Conservation (phyloP, 2,888 invertebrate species). For the Xestoiulus laeticollis region DNA sequence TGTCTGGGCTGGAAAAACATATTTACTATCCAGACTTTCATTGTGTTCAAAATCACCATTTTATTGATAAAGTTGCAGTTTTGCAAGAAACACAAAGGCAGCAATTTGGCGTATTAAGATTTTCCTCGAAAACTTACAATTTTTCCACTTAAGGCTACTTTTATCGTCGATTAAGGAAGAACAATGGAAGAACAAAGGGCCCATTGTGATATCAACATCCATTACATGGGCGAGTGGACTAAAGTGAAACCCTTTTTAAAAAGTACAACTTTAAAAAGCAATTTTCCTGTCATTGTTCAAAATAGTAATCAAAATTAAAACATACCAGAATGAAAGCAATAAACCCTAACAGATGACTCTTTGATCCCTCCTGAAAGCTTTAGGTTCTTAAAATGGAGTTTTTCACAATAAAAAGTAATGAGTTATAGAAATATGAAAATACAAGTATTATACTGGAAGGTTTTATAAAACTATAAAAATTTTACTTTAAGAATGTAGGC, state of each 20-base stretch:
- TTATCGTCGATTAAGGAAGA: conserved; percentile 18
- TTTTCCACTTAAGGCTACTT: neutral
- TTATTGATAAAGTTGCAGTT: neutral
- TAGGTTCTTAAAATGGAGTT: neutral
- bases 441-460: too few relatives aligned
- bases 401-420: neutral
- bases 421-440: too few relatives aligned
- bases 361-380: neutral
- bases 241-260: neutral
- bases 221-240: neutral
- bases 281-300: neutral
- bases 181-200: conserved; percentile 1
- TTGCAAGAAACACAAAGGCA: neutral
- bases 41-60: neutral
- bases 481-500: too few relatives aligned
- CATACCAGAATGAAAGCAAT: neutral
- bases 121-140: neutral
- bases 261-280: neutral
- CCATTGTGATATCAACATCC: neutral
- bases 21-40: neutral
- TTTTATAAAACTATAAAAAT: too few relatives aligned
- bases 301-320: neutral
- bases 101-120: neutral
- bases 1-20: neutral
- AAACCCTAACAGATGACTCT: neutral